Base-by-base conservation (phyloP, 92 coral and sea anemone genomes). In the Epizoanthus scotinus region DNA sequence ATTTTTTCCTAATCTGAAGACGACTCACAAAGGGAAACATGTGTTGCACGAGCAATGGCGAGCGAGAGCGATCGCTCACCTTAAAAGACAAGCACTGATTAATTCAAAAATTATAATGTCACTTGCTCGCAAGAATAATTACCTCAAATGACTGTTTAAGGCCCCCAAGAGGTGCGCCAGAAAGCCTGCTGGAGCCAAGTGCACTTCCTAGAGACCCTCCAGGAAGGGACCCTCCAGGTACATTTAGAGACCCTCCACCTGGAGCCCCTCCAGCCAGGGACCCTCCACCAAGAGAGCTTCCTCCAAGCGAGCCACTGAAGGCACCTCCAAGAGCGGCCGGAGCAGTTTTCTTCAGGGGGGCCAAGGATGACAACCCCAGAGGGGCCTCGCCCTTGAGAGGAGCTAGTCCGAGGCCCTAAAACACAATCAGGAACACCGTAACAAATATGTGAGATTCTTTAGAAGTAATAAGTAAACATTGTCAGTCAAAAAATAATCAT, bases 341-440 rank as follows among this genome's bases (percentile, higher is more conserved):
- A 40, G 91, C 72, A 19, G 90, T 70, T 61, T 89, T 87, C 71
- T 84, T 84, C 64, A 92, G 69, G 19, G 97, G 97, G 28, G 92
- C 94, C 84, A 92, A 73, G 61, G 90, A 73, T 38, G 91, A 86
- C 27, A 75, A 54, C 8, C 81, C 81, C 54, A 75, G 14, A 2
- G 85, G 86, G 3, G 74, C 26, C 60, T 88, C 91, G 6, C 97
- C 94, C 82, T 92, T 92, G 54, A 92, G 86, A 19, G 97, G 97
- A 28, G 94, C 94, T 54, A 92, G 73, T 29, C 91, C 85, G 25
- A 80, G 77, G 70, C 84, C 85, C 86, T 87, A 73, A 47, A 47
- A 13, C 2, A 47, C 10, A 8, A 47, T 47, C 14, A 13, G 14
- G 52, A 47, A 47, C 12, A 47, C 13, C 9, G 14, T 47, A 47